These are phyloP conservation scores for Hylaea fasciaria DNA, from an alignment of 2,888 invertebrate genomes.

Conservation along the genomic window DNA sequence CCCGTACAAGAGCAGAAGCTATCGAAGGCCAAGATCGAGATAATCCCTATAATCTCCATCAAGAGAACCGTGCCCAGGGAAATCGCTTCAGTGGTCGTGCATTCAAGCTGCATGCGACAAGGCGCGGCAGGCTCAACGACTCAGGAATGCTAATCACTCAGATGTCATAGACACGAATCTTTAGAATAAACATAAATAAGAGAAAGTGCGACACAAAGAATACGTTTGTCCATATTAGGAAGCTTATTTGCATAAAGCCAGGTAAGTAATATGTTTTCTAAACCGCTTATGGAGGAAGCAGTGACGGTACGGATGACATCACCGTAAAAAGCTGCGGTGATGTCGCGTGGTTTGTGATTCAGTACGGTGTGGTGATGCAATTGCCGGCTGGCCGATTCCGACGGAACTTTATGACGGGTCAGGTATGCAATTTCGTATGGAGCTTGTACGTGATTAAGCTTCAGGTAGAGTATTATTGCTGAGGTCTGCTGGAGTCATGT, in stretches of 20 bases:
- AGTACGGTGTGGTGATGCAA: conserved; percentile 48
- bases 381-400: conserved; percentile 24
- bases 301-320: conserved; percentile 58
- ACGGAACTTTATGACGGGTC: conserved; percentile 26
- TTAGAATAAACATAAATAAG: conserved; percentile 25
- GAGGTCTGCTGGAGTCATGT: background rate
- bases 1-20: conserved; percentile 32
- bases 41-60: conserved; percentile 56
- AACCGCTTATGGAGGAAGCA: conserved; percentile 32
- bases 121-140: conserved; percentile 52
- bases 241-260: conserved; percentile 29
- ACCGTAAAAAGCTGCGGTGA: conserved; percentile 41
- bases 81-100: conserved; percentile 63
- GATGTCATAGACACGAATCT: conserved; percentile 28
- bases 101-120: conserved; percentile 49
- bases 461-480: conserved; percentile 6
- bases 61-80: conserved; percentile 54
- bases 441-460: conserved; percentile 13
- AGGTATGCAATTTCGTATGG: conserved; percentile 28
- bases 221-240: conserved; percentile 21
- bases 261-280: conserved; percentile 25
- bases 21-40: conserved; percentile 44
- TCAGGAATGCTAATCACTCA: conserved; percentile 55
- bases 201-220: conserved; percentile 31
- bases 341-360: conserved; percentile 40